phyloP scores from a whole-genome alignment of 1,140 invertebrate genomes.

The Triops longicaudatus region DNA sequence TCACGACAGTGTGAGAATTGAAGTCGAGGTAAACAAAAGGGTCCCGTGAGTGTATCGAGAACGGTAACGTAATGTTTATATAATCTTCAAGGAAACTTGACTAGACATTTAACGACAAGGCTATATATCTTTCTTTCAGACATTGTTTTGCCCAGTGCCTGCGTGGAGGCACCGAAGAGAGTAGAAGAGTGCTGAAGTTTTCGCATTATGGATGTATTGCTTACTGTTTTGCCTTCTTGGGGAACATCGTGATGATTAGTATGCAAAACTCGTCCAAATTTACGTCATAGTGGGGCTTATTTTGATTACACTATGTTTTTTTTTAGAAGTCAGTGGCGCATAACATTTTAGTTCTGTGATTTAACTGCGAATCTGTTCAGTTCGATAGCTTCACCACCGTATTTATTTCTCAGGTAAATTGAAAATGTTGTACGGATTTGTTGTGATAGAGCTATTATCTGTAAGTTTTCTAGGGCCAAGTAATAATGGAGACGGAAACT shows the following conservation, averaged over 20 bases:
- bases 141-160: too few relatives aligned
- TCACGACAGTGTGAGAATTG: too few relatives aligned
- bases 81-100: too few relatives aligned
- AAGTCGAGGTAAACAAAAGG: too few relatives aligned
- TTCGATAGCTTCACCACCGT: background rate
- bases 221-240: background rate
- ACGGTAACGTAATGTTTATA: too few relatives aligned
- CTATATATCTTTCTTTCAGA: too few relatives aligned
- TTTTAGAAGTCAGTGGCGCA: background rate
- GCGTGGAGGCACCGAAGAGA: too few relatives aligned
- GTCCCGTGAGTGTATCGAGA: too few relatives aligned
- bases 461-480: background rate
- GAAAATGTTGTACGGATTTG: background rate
- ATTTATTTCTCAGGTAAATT: background rate
- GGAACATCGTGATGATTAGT: slow-evolving; percentile 9
- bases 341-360: background rate
- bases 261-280: background rate
- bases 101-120: too few relatives aligned
- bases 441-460: background rate
- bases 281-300: background rate
- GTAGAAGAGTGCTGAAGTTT: too few relatives aligned
- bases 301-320: background rate
- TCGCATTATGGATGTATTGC: background rate
- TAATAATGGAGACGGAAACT: slow-evolving; percentile 21
- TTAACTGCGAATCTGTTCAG: background rate